phyloP scores from a whole-genome alignment of 1,140 invertebrate species.

The Maconellicoccus hirsutus region DNA sequence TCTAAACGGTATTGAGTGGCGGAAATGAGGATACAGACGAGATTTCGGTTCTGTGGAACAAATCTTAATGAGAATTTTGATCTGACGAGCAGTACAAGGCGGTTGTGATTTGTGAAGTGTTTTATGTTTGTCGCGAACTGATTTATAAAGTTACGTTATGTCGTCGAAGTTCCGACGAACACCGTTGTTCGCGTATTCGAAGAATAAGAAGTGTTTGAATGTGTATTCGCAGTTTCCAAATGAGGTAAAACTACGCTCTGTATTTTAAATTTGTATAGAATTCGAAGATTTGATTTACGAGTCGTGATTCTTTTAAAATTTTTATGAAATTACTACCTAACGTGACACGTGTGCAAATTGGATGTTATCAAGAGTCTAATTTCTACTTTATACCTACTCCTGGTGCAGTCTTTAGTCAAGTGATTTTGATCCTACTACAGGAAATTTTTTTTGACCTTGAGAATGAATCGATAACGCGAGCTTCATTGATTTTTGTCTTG shows the following conservation, averaged over 20 bases:
- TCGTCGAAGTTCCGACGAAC: background rate
- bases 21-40: background rate
- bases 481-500: no score
- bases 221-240: background rate
- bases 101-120: background rate
- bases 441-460: no score
- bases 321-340: no score
- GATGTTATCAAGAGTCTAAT: no score
- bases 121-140: background rate
- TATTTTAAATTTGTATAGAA: no score
- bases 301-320: no score
- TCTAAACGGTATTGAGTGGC: background rate
- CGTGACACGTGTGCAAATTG: no score
- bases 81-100: background rate
- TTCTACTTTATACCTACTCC: no score
- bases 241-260: background rate
- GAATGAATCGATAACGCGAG: no score
- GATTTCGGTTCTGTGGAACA: background rate
- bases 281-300: no score
- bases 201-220: slow-evolving; percentile 10
- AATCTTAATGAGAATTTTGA: background rate
- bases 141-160: background rate
- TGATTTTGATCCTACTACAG: no score
- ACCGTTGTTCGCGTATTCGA: background rate
- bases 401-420: no score